phyloP scores from a whole-genome alignment of 2,797 vertebrate species.

The Coendou prehensilis region DNA sequence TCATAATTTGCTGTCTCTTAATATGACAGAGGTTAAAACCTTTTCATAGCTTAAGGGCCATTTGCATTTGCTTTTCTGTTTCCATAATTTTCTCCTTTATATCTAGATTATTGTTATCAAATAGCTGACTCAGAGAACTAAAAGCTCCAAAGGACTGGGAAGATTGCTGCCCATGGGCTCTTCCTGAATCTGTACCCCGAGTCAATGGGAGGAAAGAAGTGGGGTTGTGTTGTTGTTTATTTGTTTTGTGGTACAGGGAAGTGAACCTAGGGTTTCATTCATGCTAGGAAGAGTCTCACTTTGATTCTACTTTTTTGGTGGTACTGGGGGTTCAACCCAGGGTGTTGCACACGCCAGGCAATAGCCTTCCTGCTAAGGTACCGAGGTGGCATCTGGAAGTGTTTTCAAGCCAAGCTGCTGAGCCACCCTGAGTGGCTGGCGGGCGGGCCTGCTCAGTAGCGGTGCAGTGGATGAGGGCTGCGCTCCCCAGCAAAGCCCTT shows the following conservation, averaged over 20 bases:
- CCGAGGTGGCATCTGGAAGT: neutral
- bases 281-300: neutral
- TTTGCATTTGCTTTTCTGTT: conserved; percentile 4
- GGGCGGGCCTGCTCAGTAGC: neutral
- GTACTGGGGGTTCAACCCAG: neutral
- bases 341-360: neutral
- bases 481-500: conserved; percentile 70
- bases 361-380: neutral
- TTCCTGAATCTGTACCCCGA: neutral
- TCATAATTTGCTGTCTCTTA: neutral
- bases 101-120: neutral
- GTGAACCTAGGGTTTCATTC: neutral
- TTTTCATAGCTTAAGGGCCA: neutral
- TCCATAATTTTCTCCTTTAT: neutral
- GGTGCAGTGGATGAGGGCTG: rapidly evolving
- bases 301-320: neutral
- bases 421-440: neutral
- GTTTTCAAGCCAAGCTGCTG: neutral
- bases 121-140: neutral
- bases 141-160: neutral
- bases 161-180: neutral
- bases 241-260: neutral
- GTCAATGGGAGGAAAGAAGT: neutral
- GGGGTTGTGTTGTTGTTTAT: neutral
- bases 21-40: neutral